Base-by-base conservation (phyloP, 2,797 vertebrate genomes). In the Jordanella pulchra region DNA sequence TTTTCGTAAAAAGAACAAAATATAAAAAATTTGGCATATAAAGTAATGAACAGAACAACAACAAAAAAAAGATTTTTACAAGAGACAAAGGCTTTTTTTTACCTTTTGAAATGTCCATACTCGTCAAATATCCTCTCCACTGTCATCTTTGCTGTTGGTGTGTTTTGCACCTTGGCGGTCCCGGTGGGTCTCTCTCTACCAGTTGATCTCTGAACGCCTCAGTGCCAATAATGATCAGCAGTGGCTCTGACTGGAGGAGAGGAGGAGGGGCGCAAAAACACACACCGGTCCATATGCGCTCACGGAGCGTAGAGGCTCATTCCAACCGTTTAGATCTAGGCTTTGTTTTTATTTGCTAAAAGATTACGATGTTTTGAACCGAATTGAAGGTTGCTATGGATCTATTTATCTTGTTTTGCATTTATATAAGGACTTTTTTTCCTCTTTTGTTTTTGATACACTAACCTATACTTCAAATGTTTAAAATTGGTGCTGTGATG, bases 71-170 rank as follows among this genome's bases (percentile, higher is more conserved):
- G 7, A 1, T 5, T 61, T 21, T 35, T 35, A 21, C 3, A 2
- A 35, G 42, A 15, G 10, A 39, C n/a, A 15, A 60, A 1, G 3
- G 60, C 4, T 2, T 28, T 1, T 3, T 18, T 3, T 4, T 91
- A 95, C 95, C 91, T 93, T 73, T 91, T 92, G 72, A 95, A 95
- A 83, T 95, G 94, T 70, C 95, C 95, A 4, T 95, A 91, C 75
- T 94, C 88, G 79, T 95, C 94, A 75, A 95, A 95, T 72, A 95
- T 76, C 58, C 73, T 85, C 80, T 95, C 95, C 0, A 95, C 94
- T 5, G 85, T 90, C 89, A 92, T 94, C 65, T 84, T 82, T 72
- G 13, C 42, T 1, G 5, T 44, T 21, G 9, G 21, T n/a, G 6
- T 13, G 7, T 48, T n/a, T 30, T 63, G 71, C 28, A 72, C 47